Conservation (phyloP, 2,113 vertebrate species). For the Mormoops blainvillei region DNA sequence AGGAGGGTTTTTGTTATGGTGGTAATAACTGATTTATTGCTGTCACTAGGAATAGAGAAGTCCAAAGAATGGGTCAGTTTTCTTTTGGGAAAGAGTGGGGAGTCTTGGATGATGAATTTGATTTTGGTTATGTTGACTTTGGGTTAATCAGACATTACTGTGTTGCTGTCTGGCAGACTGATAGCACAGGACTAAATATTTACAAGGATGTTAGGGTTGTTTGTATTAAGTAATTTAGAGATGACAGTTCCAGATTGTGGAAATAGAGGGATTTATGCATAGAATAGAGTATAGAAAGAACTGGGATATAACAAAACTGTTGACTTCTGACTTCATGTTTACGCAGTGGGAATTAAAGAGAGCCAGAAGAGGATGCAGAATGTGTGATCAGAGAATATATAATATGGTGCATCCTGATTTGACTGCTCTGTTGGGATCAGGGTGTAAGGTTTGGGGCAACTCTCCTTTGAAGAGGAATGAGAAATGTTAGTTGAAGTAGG, state of each 20-base stretch:
- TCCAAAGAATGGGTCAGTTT: background rate
- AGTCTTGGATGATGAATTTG: slow-evolving; percentile 22
- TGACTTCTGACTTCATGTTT: background rate
- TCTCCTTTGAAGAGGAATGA: background rate
- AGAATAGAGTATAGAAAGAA: background rate
- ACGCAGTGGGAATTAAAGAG: background rate
- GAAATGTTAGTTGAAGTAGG: background rate
- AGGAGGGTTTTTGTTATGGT: background rate
- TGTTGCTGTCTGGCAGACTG: background rate
- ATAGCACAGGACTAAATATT: background rate
- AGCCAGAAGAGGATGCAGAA: background rate
- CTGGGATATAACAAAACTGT: background rate
- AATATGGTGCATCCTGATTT: background rate
- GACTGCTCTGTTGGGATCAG: background rate
- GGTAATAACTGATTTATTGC: background rate
- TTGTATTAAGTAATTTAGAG: background rate
- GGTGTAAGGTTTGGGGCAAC: background rate
- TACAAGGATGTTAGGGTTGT: background rate
- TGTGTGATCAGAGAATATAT: background rate
- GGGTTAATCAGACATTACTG: background rate
- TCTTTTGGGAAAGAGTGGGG: background rate
- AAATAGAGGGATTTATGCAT: background rate
- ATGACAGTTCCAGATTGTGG: background rate
- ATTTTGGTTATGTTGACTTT: slow-evolving; percentile 13
- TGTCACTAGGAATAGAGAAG: background rate